phyloP scores from a whole-genome alignment of 1,140 invertebrate species.

The Homalodisca vitripennis region DNA sequence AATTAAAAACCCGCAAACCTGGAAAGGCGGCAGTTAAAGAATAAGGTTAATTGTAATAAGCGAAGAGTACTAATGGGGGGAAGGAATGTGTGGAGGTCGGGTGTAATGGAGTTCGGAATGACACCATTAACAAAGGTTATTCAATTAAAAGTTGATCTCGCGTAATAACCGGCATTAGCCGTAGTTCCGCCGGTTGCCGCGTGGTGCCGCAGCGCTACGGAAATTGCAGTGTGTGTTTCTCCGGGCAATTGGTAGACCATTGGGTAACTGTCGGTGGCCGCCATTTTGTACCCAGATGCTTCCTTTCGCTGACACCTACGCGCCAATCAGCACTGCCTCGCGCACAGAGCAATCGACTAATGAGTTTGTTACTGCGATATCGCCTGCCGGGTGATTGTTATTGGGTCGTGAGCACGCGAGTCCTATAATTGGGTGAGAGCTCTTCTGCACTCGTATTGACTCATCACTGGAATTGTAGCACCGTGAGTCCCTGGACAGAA shows the following conservation, averaged over 20 bases:
- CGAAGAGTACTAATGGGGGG: neutral
- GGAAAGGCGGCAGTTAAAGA: conserved; percentile 9
- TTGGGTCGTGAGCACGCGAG: too few species aligned
- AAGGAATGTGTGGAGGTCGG: neutral
- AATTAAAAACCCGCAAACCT: conserved; percentile 13
- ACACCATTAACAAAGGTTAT: conserved; percentile 13
- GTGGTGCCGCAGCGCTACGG: neutral
- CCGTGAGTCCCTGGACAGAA: too few species aligned
- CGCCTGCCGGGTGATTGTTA: too few species aligned
- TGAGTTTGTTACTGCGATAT: too few species aligned
- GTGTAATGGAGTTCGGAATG: conserved; percentile 17
- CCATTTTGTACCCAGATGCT: neutral
- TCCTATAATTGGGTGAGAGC: too few species aligned
- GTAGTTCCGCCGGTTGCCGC: neutral
- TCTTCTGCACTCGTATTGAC: too few species aligned
- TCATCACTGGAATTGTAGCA: too few species aligned
- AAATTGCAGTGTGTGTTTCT: conserved; percentile 16
- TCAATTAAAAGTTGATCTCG: conserved; percentile 9
- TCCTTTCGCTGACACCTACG: neutral
- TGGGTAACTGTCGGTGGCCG: neutral
- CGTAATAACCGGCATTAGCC: conserved; percentile 11
- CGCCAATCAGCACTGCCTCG: neutral
- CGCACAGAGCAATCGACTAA: neutral
- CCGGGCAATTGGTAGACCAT: conserved; percentile 1
- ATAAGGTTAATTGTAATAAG: conserved; percentile 13